These are phyloP conservation scores for Oryzias celebensis DNA, from an alignment of 2,113 vertebrate species.

Conservation along the genomic window DNA sequence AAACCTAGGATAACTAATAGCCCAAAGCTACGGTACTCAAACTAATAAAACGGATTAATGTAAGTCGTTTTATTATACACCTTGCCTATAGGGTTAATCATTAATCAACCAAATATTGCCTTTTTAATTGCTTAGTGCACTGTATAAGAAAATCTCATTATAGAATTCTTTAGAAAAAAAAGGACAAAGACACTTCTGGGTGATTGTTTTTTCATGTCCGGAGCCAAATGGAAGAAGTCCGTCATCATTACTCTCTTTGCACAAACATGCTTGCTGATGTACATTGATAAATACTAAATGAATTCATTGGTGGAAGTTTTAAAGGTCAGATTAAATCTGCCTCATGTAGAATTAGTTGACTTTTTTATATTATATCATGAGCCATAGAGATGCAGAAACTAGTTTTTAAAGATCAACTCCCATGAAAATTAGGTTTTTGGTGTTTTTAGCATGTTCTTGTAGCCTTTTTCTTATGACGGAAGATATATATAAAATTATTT, in stretches of 20 bases:
- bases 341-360: too few species aligned
- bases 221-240: not conserved
- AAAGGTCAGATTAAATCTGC: not conserved
- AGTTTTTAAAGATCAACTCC: not conserved
- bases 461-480: too few species aligned
- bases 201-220: not conserved
- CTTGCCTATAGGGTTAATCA: conserved; percentile 26
- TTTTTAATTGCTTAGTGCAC: conserved; percentile 34
- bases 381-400: conserved; percentile 8
- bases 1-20: conserved; percentile 42
- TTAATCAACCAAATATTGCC: conserved; percentile 36
- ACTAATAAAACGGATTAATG: conserved; percentile 37
- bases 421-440: too few species aligned
- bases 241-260: not conserved
- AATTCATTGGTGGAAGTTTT: not conserved
- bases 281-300: too few species aligned
- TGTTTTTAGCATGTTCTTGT: too few species aligned
- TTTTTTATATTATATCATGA: not conserved
- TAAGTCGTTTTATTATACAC: conserved; percentile 4
- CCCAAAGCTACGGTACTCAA: conserved; percentile 38
- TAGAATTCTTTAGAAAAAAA: not conserved
- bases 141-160: not conserved
- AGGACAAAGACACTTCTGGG: not conserved
- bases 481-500: too few species aligned
- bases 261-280: not conserved